Conservation (phyloP, 1,140 invertebrate genomes). For the Drosophila ficusphila region DNA sequence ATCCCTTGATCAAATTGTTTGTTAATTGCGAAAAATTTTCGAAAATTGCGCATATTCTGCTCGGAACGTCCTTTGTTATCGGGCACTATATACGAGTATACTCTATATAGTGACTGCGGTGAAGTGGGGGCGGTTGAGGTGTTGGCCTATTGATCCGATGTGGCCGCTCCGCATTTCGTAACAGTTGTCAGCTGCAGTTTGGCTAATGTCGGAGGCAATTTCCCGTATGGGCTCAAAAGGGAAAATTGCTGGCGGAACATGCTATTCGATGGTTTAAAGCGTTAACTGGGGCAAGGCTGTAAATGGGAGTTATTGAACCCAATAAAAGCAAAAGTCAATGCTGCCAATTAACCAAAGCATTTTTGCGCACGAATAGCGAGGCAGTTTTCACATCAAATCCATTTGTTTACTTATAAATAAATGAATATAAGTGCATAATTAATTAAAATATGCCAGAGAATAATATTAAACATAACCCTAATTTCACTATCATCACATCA, state of each 20-base stretch:
- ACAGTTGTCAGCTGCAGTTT: conserved; percentile 70
- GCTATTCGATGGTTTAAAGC: conserved; percentile 16
- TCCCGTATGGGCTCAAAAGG: conserved; percentile 4
- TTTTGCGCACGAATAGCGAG: background rate
- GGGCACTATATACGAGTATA: background rate
- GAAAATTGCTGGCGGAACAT: conserved; percentile 11
- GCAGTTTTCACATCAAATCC: background rate
- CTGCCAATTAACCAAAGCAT: background rate
- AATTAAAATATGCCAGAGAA: no score
- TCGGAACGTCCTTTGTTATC: conserved; percentile 10
- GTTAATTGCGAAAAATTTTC: conserved; percentile 71
- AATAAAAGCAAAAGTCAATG: background rate
- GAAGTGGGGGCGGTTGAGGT: conserved; percentile 15
- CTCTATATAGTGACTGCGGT: conserved; percentile 1
- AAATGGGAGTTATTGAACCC: background rate
- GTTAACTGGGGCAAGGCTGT: conserved; percentile 9
- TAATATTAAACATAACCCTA: background rate
- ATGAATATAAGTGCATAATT: no score
- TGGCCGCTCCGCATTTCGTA: conserved; percentile 40
- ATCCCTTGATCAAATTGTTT: conserved; percentile 66
- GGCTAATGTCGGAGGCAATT: conserved; percentile 56
- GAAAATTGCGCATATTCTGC: conserved; percentile 55
- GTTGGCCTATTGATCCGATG: conserved; percentile 28
- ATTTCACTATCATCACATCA: background rate
- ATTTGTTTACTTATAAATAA: background rate